Base-by-base conservation (phyloP, 2,113 vertebrate genomes). In the Gymnogyps californianus region DNA sequence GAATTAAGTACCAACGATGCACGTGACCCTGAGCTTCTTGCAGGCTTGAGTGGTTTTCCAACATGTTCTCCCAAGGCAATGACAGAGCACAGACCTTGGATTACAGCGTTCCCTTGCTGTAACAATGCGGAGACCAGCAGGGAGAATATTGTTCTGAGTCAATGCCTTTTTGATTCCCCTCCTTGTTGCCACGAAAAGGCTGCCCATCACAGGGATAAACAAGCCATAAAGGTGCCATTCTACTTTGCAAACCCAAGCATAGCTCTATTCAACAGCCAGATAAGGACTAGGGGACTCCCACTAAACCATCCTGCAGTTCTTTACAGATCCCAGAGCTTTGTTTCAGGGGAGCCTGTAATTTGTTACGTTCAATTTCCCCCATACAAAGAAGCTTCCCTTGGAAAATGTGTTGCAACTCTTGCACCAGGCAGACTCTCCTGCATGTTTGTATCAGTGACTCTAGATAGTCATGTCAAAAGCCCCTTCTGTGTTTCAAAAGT, bases 401-500 rank as follows among this genome's bases (percentile, higher is more conserved):
- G 62, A 78, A 88, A 66, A 42, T 9, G 7, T 12, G 13, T n/a
- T 67, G 1, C 5, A 18, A 7, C 18, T 85, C 10, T 6, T 67
- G 66, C 34, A 59, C 4, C 51, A 54, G 42, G 32, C 16, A 29
- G 75, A 44, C 13, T 54, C 25, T 55, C 29, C 17, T 19, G 67
- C 32, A 6, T 22, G 14, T 49, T 46, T 46, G 4, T 20, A 3
- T 7, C 29, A 2, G 44, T 19, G 54, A 62, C 51, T 76, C 31
- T 16, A 2, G 31, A 36, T 0, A 72, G 36, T 20, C 13, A 5
- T 0, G 11, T 14, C 40, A 69, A 4, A 58, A 72, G 34, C 22
- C 32, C 42, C 22, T 21, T 9, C 25, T 34, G 66, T 31, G 34
- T 36, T 72, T 71, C 84, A 36, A 57, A 36, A 58, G 38, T 44